Conservation (phyloP, 2,888 invertebrate species). For the Ennomos quercinarius region DNA sequence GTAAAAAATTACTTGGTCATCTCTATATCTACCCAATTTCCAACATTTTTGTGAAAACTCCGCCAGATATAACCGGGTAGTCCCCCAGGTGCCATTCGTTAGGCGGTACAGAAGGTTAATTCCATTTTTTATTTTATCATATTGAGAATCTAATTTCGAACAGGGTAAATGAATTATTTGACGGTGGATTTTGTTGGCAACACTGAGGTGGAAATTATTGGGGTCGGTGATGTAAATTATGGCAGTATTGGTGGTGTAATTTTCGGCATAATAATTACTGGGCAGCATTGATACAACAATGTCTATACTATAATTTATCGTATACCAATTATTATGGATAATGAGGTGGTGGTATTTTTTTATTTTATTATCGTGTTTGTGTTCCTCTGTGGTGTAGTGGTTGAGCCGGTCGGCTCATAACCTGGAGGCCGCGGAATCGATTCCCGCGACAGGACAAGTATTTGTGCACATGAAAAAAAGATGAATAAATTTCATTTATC, state of each 20-base stretch:
- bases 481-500: too few relatives aligned
- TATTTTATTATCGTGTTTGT: too few relatives aligned
- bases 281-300: too few relatives aligned
- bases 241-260: not conserved
- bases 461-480: too few relatives aligned
- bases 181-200: constrained; percentile 7
- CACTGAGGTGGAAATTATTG: constrained; percentile 4
- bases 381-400: too few relatives aligned
- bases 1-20: not conserved
- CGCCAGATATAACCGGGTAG: not conserved
- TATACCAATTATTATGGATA: too few relatives aligned
- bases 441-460: too few relatives aligned
- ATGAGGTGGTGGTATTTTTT: too few relatives aligned
- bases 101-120: constrained; percentile 15
- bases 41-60: constrained; percentile 1
- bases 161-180: constrained; percentile 16
- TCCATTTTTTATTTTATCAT: constrained; percentile 28
- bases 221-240: constrained; percentile 3
- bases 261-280: constrained; percentile 6
- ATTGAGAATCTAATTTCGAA: constrained; percentile 22
- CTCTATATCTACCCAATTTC: constrained; percentile 1
- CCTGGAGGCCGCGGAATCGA: too few relatives aligned
- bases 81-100: constrained; percentile 25
- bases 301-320: too few relatives aligned
- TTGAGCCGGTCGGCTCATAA: too few relatives aligned